These are phyloP conservation scores for Thymelicus acteon DNA, from an alignment of 2,888 invertebrate species.

Conservation along the genomic window DNA sequence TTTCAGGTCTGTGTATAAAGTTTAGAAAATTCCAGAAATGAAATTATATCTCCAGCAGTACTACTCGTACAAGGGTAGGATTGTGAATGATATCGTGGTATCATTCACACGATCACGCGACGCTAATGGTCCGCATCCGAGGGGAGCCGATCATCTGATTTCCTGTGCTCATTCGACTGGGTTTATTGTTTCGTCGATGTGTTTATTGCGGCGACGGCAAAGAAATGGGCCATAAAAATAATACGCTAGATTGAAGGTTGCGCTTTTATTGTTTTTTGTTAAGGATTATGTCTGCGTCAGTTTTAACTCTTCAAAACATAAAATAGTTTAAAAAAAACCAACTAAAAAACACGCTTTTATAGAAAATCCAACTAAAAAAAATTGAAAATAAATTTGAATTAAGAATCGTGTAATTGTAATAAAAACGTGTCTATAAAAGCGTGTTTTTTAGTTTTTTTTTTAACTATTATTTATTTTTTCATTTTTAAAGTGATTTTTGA, in stretches of 20 bases:
- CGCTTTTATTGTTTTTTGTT: neutral
- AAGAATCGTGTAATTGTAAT: too few species aligned
- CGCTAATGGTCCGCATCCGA: constrained; percentile 31
- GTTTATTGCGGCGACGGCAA: constrained; percentile 14
- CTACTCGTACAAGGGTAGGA: neutral
- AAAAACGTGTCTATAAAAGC: too few species aligned
- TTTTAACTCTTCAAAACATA: too few species aligned
- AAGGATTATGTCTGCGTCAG: neutral
- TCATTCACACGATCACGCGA: constrained; percentile 29
- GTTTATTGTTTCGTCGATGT: constrained; percentile 31
- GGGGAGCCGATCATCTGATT: constrained; percentile 36
- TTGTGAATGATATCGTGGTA: constrained; percentile 9
- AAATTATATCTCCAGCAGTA: neutral
- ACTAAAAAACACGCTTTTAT: too few species aligned
- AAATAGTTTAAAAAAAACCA: too few species aligned
- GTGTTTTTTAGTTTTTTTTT: too few species aligned
- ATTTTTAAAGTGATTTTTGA: too few species aligned
- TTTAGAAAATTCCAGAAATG: too few species aligned
- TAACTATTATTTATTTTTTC: too few species aligned
- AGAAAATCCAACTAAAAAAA: too few species aligned
- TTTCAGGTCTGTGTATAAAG: too few species aligned
- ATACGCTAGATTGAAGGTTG: neutral
- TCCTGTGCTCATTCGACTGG: constrained; percentile 22
- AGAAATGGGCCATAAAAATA: constrained; percentile 10
- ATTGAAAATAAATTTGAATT: too few species aligned